Evolutionary conservation across 2,888 invertebrate genomes (phyloP).

Genomic region (Calameuta idolon): DNA sequence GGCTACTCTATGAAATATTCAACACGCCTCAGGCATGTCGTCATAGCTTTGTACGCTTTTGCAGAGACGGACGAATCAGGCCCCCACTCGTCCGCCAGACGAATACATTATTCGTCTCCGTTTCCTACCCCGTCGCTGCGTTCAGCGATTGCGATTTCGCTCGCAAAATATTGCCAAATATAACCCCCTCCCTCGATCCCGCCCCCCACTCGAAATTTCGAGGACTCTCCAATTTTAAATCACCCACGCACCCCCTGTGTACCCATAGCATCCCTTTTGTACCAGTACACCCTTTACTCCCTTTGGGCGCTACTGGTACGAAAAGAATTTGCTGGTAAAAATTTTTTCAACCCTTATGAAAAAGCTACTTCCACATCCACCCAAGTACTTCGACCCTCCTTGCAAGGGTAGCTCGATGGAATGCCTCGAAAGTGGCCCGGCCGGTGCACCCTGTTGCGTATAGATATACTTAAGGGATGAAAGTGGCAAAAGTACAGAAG

Average conservation of each 20-base stretch:
- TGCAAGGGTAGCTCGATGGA: not conserved
- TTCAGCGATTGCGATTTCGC: not conserved
- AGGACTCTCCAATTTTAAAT: not conserved
- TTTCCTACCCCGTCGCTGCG: constrained; percentile 17
- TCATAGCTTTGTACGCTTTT: constrained; percentile 48
- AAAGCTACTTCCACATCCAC: not conserved
- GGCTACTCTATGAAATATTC: constrained; percentile 61
- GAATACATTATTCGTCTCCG: constrained; percentile 50
- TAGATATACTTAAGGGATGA: not conserved
- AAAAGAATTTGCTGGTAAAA: not conserved
- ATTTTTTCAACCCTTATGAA: not conserved
- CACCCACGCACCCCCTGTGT: not conserved
- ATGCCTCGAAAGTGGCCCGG: not conserved
- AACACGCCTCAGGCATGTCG: constrained; percentile 56
- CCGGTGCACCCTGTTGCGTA: not conserved
- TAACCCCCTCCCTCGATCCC: not conserved
- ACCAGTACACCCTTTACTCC: not conserved
- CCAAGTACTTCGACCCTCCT: not conserved
- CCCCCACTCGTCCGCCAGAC: constrained; percentile 41
- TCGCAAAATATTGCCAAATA: not conserved
- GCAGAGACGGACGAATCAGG: constrained; percentile 17
- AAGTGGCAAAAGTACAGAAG: not conserved
- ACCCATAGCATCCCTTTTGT: not conserved
- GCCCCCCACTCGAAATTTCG: not conserved
- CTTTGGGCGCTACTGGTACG: not conserved